These are phyloP conservation scores for Corythoichthys haematopterus DNA, from an alignment of 2,113 vertebrate genomes.

Conservation along the genomic window DNA sequence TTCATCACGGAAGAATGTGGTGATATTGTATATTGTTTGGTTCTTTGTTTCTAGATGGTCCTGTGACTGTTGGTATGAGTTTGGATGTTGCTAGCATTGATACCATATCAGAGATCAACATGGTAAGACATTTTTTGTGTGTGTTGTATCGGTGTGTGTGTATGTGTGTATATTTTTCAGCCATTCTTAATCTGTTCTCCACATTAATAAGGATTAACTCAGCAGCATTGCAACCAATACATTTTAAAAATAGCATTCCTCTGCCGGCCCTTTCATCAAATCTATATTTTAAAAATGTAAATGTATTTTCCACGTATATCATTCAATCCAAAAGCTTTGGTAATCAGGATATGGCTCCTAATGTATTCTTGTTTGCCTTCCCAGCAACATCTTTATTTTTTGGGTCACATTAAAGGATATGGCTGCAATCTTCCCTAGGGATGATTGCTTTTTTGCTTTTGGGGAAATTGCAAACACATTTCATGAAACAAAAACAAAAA, in stretches of 20 bases:
- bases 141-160: background rate
- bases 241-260: background rate
- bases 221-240: background rate
- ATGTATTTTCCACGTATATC: background rate
- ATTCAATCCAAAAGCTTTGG: background rate
- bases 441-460: background rate
- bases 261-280: too few relatives aligned
- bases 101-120: conserved; percentile 92
- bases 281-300: background rate
- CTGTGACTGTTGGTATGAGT: conserved; percentile 86
- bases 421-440: background rate
- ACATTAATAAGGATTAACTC: background rate
- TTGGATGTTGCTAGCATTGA: conserved; percentile 91
- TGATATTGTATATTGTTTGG: background rate
- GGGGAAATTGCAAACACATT: background rate
- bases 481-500: background rate
- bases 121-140: conserved; percentile 68
- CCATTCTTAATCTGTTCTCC: background rate
- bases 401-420: too few relatives aligned
- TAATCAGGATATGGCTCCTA: background rate
- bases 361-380: background rate
- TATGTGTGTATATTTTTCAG: background rate
- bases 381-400: background rate
- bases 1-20: background rate
- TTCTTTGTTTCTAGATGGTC: conserved; percentile 73